Conservation (phyloP, 2,113 vertebrate genomes). For the Spea multiplicata region DNA sequence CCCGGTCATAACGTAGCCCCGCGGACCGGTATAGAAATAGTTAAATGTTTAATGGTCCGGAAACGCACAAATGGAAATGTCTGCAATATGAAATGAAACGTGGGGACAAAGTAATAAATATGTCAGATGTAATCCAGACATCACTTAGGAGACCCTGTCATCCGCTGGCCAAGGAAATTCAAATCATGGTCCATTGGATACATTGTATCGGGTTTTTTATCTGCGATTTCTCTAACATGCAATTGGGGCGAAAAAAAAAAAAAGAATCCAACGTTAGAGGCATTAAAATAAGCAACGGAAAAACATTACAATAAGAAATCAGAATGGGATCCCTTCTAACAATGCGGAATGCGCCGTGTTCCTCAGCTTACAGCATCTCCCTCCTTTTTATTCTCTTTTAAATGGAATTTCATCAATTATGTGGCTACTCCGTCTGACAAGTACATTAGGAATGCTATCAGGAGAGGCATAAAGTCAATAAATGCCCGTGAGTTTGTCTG, state of each 20-base stretch:
- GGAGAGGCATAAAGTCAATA: slow-evolving; percentile 30
- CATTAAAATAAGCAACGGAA: background rate
- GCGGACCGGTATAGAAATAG: no score
- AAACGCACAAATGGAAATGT: background rate
- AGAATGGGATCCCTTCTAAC: background rate
- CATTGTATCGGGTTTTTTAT: slow-evolving; percentile 6
- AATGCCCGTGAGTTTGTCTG: background rate
- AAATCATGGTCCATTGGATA: background rate
- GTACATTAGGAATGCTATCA: slow-evolving; percentile 39
- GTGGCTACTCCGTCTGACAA: slow-evolving; percentile 19
- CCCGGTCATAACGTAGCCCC: no score
- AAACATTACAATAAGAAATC: background rate
- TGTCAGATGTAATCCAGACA: slow-evolving; percentile 34
- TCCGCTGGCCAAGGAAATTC: background rate
- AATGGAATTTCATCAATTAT: slow-evolving; percentile 44
- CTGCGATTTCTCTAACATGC: background rate
- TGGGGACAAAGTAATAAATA: slow-evolving; percentile 16
- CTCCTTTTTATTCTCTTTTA: background rate
- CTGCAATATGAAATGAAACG: slow-evolving; percentile 29
- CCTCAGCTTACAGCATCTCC: background rate
- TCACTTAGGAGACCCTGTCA: background rate
- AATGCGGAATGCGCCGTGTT: no score
- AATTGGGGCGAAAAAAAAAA: no score
- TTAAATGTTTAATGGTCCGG: background rate
- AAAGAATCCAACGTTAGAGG: no score